Base-by-base conservation (phyloP, 2,797 vertebrate genomes). In the Chelon labrosus region DNA sequence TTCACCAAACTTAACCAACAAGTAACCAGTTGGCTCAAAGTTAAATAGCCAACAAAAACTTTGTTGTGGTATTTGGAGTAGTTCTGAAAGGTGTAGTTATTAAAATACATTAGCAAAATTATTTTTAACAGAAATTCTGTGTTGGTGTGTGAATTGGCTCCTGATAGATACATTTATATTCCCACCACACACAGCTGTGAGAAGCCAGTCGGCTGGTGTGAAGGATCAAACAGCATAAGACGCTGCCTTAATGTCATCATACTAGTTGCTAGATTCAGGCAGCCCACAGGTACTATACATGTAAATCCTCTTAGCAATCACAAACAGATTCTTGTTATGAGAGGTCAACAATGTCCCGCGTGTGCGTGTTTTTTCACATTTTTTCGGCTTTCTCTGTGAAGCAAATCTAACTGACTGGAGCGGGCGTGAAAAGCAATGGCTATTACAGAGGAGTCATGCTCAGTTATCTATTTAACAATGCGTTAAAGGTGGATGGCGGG, bases 381-480 rank as follows among this genome's bases (percentile, higher is more conserved):
- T 49, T 27, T 37, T 19, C 3, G 68, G 41, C 59, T 62, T 73
- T 78, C 80, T 56, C 27, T 65, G 65, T 65, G 55, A 85, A 80
- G 79, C 82, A 52, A 61, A 81, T 88, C 80, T 75, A 79, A 91
- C 84, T 82, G 82, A 89, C 80, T 82, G 53, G 65, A 77, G 80
- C 85, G 86, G 78, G 81, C 80, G 78, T 84, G 84, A 85, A 84
- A 89, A 86, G 73, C 79, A 65, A 79, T 50, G 52, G 86, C 82
- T 84, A 84, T 91, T 92, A 91, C 81, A 89, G 90, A 85, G 84
- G 89, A 91, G 92, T 93, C 91, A 93, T 88, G 91, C 90, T 87
- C 85, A 82, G 83, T 90, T 93, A 90, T 90, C 89, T 92, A 93
- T 92, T 93, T 92, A 92, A 91, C 92, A 86, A 88, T 80, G 84